Evolutionary conservation across 1,140 invertebrate genomes (phyloP), one percentile per base, ranked within the genome.

Genomic region (Monomorium pharaonis): DNA sequence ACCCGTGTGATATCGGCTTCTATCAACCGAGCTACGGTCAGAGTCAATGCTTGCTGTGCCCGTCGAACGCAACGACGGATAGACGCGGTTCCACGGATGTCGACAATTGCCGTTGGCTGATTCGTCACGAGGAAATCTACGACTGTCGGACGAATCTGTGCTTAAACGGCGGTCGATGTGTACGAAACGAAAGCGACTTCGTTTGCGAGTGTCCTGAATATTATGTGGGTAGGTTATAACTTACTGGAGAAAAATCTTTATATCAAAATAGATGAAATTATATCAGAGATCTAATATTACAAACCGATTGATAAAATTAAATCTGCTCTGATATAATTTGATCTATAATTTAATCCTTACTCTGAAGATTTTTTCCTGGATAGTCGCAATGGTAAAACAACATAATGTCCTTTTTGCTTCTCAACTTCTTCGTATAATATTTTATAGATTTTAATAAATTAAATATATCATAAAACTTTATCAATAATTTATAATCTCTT

Each of bases 21-120:
- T 97, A 96, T 89, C 97, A 97, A 90, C 91, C 96, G 2, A 85
- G 95, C 14, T 96, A 96, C 88, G 96, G 96, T 16, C 94, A 96
- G 91, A 93, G 86, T 1, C 86, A 91, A 21, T 97, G 97, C 91
- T 70, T 94, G 3, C 65, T 91, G 2, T 97, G 97, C 94, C 96
- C 96, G 1, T 80, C 87, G 3, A 95, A 94, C 33, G 95, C 92
- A n/a, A 97, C 96, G 10, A 97, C 97, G 0, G 91, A 86, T 86
- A 92, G 91, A 84, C 91, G 96, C 60, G 96, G 96, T 1, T 92
- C 96, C 1, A 93, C 91, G 3, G 91, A 85, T 30, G 49, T 94
- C 0, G 87, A 93, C 3, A 94, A 96, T 37, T 97, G 97, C 84
- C n/a, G n/a, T n/a, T 51, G 93, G 47, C 88, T 93, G 88, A 94